Evolutionary conservation across 2,113 vertebrate genomes (phyloP).

Genomic region (Calidris pugnax): DNA sequence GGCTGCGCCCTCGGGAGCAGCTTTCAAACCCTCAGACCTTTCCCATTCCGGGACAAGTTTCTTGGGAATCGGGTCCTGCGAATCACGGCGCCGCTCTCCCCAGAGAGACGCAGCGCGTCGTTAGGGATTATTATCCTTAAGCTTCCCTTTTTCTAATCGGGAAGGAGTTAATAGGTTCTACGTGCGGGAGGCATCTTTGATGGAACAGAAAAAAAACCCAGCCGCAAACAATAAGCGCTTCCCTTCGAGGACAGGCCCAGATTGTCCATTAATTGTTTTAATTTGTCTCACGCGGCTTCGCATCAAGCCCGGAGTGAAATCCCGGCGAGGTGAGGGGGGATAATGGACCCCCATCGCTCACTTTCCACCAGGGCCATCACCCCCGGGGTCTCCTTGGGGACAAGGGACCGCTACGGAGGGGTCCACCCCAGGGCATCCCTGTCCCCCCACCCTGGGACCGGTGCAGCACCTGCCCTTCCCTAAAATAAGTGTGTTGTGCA

Average conservation of each 20-base stretch:
- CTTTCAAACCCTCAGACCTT: no score
- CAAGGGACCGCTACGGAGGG: background rate
- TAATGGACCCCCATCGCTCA: background rate
- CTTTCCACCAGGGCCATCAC: background rate
- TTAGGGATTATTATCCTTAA: background rate
- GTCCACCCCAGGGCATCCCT: no score
- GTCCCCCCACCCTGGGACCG: accelerated
- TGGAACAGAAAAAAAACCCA: background rate
- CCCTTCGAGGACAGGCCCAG: background rate
- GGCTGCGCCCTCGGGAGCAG: background rate
- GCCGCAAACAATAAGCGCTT: background rate
- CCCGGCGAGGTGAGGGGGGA: background rate
- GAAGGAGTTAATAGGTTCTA: background rate
- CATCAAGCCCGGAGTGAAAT: background rate
- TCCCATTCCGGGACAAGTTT: background rate
- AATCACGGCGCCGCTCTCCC: no score
- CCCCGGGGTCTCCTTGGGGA: background rate
- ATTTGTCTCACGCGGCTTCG: background rate
- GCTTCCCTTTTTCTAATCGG: background rate
- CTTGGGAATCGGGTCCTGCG: background rate
- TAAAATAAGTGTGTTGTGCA: background rate
- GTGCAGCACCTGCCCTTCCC: background rate
- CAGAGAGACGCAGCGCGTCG: accelerated
- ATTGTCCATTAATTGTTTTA: background rate
- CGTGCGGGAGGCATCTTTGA: background rate